Percentiles rank a stretch among this genome's conserved stretches.
Conservation (phyloP, 2,888 invertebrate species). For the Camponotus fellah region DNA sequence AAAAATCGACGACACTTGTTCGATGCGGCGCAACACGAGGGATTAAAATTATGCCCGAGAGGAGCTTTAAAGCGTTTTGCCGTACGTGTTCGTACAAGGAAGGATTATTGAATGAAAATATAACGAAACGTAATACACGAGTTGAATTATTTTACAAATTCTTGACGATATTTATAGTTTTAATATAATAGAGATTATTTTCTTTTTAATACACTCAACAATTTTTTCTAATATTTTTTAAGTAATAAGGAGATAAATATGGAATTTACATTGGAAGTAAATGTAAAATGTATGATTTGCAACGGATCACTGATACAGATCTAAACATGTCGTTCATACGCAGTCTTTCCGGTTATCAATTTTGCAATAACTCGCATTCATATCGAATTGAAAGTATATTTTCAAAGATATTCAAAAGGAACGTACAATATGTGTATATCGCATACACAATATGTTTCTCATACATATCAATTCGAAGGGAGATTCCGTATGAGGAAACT, state of each 20-base stretch:
- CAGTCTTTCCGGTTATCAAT: constrained; percentile 34
- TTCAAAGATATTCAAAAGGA: constrained; percentile 34
- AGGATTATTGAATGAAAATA: constrained; percentile 4
- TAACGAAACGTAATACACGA: background rate
- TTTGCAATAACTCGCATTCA: constrained; percentile 29
- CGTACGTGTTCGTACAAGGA: background rate
- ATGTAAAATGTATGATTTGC: background rate
- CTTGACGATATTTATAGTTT: background rate
- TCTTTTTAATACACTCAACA: no score
- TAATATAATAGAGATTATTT: no score
- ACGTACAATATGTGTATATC: constrained; percentile 22
- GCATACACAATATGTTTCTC: constrained; percentile 37
- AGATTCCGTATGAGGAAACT: constrained; percentile 38
- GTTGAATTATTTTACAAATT: background rate
- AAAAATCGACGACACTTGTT: constrained; percentile 49
- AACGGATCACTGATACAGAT: background rate
- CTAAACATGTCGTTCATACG: background rate
- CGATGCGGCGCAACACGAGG: constrained; percentile 28
- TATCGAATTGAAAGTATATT: constrained; percentile 36
- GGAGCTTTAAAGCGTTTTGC: constrained; percentile 19
- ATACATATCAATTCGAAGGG: constrained; percentile 47
- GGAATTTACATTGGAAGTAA: background rate
- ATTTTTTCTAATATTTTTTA: no score
- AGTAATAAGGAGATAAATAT: background rate
- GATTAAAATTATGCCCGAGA: constrained; percentile 38